phyloP scores from a whole-genome alignment of 2,888 invertebrate species.

The Creontiades dilutus region DNA sequence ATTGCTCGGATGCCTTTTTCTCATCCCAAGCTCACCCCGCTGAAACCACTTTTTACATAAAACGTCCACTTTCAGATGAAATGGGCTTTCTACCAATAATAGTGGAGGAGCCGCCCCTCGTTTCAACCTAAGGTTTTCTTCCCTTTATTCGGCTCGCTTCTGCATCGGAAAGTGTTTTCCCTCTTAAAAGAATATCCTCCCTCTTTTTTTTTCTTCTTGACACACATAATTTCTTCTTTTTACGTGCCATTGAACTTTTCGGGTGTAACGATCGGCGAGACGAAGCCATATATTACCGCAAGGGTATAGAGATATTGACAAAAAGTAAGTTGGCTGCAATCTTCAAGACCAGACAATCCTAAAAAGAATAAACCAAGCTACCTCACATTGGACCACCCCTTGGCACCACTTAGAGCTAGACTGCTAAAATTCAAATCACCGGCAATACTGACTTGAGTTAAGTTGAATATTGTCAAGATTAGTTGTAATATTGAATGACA shows the following conservation, averaged over 20 bases:
- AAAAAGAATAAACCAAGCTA: too few relatives aligned
- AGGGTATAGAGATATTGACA: too few relatives aligned
- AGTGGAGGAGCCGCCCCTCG: conserved; percentile 12
- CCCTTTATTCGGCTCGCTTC: not conserved
- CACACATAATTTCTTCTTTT: conserved; percentile 33
- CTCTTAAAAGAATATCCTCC: conserved; percentile 6
- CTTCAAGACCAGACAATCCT: too few relatives aligned
- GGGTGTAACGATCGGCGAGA: not conserved
- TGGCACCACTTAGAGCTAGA: too few relatives aligned
- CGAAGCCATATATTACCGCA: not conserved
- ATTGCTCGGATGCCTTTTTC: conserved; percentile 65
- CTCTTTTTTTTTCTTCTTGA: not conserved
- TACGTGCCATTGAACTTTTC: conserved; percentile 17
- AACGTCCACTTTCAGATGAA: conserved; percentile 72
- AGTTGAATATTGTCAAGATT: too few relatives aligned
- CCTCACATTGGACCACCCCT: too few relatives aligned
- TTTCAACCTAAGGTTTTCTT: conserved; percentile 19
- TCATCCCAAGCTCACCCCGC: conserved; percentile 56
- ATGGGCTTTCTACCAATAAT: conserved; percentile 69
- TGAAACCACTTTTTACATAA: conserved; percentile 70
- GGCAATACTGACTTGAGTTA: too few relatives aligned
- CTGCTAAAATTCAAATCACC: too few relatives aligned
- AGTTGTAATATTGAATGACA: too few relatives aligned
- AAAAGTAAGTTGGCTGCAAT: too few relatives aligned
- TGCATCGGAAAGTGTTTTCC: conserved; percentile 2